phyloP scores from a whole-genome alignment of 1,140 invertebrate species.

The Rhagoletis zephyria region DNA sequence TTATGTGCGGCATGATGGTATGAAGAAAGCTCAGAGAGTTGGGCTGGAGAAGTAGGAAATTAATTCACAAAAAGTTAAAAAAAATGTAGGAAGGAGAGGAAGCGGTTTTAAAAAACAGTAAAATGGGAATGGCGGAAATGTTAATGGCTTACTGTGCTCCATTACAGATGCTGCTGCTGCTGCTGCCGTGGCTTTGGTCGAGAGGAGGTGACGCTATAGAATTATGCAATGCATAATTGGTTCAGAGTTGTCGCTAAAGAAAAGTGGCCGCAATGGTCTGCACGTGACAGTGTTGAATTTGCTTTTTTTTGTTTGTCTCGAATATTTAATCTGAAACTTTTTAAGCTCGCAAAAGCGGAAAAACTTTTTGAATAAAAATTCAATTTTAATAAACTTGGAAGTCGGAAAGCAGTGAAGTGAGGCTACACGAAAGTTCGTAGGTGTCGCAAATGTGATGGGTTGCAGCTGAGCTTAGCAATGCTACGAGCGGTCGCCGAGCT shows the following conservation, averaged over 20 bases:
- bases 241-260: not conserved
- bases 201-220: not conserved
- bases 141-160: not conserved
- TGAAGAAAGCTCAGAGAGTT: not conserved
- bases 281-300: not conserved
- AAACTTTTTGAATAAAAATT: slow-evolving; percentile 34
- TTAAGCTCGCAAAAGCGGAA: not conserved
- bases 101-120: too few relatives aligned
- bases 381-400: slow-evolving; percentile 36
- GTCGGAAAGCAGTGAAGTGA: not conserved
- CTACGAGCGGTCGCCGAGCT: too few relatives aligned
- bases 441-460: too few relatives aligned
- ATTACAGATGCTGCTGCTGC: not conserved
- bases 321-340: not conserved
- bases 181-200: not conserved
- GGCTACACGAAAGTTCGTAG: not conserved
- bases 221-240: not conserved
- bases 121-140: slow-evolving; percentile 7
- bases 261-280: not conserved
- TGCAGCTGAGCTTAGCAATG: too few relatives aligned
- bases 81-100: not conserved
- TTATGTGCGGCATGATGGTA: not conserved
- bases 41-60: not conserved
- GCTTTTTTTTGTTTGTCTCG: not conserved
- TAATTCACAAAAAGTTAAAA: not conserved